Evolutionary conservation across 2,888 invertebrate genomes (phyloP).

Genomic region (Crossocerus cetratus): DNA sequence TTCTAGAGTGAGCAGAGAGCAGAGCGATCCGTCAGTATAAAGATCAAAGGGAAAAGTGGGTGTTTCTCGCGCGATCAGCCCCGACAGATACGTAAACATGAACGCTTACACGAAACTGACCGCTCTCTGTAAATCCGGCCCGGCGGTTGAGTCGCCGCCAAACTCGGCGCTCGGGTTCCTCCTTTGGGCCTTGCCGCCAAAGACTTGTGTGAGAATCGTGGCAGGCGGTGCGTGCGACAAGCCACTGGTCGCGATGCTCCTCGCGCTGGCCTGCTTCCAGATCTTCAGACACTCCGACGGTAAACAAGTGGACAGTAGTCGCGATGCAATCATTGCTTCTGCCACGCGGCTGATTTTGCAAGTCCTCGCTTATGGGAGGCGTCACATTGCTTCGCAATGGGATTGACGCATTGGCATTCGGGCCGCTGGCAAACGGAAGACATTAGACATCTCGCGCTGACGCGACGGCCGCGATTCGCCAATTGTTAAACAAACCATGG

Average conservation of each 20-base stretch:
- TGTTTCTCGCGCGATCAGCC: background rate
- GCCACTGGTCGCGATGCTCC: conserved; percentile 21
- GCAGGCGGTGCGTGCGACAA: conserved; percentile 41
- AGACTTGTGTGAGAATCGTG: conserved; percentile 55
- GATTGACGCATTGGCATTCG: conserved; percentile 20
- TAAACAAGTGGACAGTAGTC: conserved; percentile 38
- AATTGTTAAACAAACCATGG: conserved; percentile 67
- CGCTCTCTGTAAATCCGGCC: conserved; percentile 55
- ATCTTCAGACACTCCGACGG: conserved; percentile 20
- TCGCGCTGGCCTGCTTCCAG: conserved; percentile 17
- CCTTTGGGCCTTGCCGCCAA: conserved; percentile 32
- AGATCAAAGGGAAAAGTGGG: background rate
- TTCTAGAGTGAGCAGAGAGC: conserved; percentile 23
- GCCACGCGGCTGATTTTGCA: conserved; percentile 43
- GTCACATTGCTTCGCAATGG: conserved; percentile 46
- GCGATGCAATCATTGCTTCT: conserved; percentile 46
- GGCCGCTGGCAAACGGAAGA: conserved; percentile 27
- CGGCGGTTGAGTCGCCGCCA: conserved; percentile 41
- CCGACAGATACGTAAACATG: background rate
- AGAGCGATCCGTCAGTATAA: background rate
- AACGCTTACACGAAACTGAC: conserved; percentile 63
- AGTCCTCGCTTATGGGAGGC: conserved; percentile 14
- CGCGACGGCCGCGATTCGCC: conserved; percentile 40
- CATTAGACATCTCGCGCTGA: conserved; percentile 26
- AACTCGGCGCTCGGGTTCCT: conserved; percentile 23